phyloP scores from a whole-genome alignment of 2,113 vertebrate genomes.

The Athene noctua region DNA sequence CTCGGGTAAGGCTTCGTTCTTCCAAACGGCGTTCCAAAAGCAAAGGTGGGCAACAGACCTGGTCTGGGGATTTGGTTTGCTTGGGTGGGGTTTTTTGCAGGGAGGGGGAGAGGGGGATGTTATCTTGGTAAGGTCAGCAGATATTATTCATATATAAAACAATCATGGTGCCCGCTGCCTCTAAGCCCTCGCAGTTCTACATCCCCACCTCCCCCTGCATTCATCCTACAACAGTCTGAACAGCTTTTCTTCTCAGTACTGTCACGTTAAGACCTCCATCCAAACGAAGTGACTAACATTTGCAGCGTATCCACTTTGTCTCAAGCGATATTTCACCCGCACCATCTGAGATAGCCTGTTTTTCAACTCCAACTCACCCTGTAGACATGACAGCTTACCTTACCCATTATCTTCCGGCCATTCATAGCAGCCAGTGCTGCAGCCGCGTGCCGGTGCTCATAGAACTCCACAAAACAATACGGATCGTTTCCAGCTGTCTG shows the following conservation, averaged over 20 bases:
- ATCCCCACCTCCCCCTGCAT: fast-evolving
- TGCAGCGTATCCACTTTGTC: fast-evolving
- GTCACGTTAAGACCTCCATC: fast-evolving
- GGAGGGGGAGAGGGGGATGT: too few species aligned
- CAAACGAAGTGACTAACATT: fast-evolving
- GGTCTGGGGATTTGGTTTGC: too few species aligned
- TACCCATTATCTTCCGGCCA: slow-evolving; percentile 99
- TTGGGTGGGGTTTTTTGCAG: neutral
- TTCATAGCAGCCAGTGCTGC: slow-evolving; percentile 98
- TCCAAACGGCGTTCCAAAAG: neutral
- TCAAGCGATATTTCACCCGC: neutral
- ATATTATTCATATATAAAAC: neutral
- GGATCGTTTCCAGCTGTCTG: slow-evolving; percentile 97
- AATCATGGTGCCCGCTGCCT: fast-evolving
- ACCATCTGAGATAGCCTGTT: neutral
- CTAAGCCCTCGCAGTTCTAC: neutral
- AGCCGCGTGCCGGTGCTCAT: slow-evolving; percentile 95
- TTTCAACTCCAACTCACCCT: slow-evolving; percentile 76
- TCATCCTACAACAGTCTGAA: neutral
- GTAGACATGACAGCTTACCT: slow-evolving; percentile 90
- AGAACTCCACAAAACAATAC: slow-evolving; percentile 99
- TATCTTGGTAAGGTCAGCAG: too few species aligned
- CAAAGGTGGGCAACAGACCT: neutral
- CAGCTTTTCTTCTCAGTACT: fast-evolving
- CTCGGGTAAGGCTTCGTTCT: neutral